Percentiles rank a stretch among this genome's conserved stretches.
Conservation (phyloP, 2,888 invertebrate genomes). For the Urechis unicinctus region DNA sequence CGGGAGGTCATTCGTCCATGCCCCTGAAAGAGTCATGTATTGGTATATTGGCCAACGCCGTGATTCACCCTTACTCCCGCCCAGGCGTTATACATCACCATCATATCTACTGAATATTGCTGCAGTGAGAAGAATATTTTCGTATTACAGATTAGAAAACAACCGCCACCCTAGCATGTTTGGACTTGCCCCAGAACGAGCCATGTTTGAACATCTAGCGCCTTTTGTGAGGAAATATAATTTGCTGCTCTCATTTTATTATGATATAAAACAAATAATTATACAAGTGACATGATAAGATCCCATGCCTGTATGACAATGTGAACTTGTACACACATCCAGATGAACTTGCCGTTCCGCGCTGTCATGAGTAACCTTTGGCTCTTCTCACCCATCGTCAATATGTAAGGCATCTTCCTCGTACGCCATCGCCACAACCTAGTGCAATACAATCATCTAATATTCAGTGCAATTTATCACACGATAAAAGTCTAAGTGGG, state of each 20-base stretch:
- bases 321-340: constrained; percentile 24
- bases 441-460: no score
- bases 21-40: constrained; percentile 52
- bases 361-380: constrained; percentile 50
- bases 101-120: not conserved
- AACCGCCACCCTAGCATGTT: constrained; percentile 52
- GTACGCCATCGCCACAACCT: no score
- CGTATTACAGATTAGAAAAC: constrained; percentile 41
- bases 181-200: constrained; percentile 50
- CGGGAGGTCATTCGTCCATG: constrained; percentile 54
- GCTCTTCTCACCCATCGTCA: constrained; percentile 50
- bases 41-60: constrained; percentile 29
- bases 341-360: constrained; percentile 36
- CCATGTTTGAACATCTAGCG: constrained; percentile 46
- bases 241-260: no score
- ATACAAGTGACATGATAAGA: no score
- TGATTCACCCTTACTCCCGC: not conserved
- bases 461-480: no score
- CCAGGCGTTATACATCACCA: no score
- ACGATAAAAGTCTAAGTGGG: no score
- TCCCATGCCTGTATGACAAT: no score
- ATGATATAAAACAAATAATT: no score
- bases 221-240: constrained; percentile 39
- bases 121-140: not conserved
- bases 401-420: constrained; percentile 35